Base-by-base conservation (phyloP, 2,113 vertebrate species). In the Melanostigma gelatinosum region DNA sequence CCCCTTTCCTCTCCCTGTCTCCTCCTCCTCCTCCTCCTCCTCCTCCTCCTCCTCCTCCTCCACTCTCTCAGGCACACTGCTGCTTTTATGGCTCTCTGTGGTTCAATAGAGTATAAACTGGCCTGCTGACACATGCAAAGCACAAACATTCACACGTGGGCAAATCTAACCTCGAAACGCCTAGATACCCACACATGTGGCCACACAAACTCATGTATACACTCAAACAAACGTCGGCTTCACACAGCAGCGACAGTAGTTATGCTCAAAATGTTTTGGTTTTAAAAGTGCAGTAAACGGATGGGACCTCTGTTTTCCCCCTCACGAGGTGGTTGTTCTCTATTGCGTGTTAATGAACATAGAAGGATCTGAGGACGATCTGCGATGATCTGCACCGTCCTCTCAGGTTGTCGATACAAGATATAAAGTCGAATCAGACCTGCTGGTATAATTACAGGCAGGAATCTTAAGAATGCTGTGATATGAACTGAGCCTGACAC, bases 401-500 rank as follows among this genome's bases (percentile, higher is more conserved):
- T 84, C 54, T 48, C 22, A 27, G 75, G 70, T 77, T 57, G 75
- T 77, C 32, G 55, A 83, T 83, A 75, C 77, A 85, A 84, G 40
- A 86, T 64, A 84, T 82, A 72, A 71, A 81, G 82, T 74, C 89
- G 75, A 90, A 87, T 91, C 83, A 83, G 73, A 83, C 55, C 79
- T 86, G 86, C 67, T 71, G 75, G 82, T 69, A 69, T 90, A 90
- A 90, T 93, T 87, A 89, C 78, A 85, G 75, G 54, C 61, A 85
- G 88, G 90, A 93, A 93, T 93, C 84, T 88, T 75, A 91, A 66
- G 89, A 93, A 94, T 92, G 92, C 84, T 86, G 84, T 83, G 91
- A 89, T 89, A 82, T 85, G 79, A 87, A 87, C 72, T 80, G 70
- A 74, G 90, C 58, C 79, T 85, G 81, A 93, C 86, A 86, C 72